phyloP scores from a whole-genome alignment of 92 coral and sea anemone genomes.

The Porites divaricata region DNA sequence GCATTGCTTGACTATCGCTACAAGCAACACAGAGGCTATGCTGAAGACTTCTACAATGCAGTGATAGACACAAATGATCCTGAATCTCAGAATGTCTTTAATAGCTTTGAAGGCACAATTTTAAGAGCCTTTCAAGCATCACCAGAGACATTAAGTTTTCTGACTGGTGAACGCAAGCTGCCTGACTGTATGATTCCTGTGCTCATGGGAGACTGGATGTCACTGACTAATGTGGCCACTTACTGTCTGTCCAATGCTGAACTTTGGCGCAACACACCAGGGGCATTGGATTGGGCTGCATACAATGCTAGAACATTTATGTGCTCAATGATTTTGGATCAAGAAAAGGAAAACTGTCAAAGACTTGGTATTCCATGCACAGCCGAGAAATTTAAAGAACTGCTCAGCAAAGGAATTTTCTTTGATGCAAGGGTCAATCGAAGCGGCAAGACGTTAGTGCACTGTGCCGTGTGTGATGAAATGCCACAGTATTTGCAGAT shows the following conservation, averaged over 20 bases:
- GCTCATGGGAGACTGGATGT: slow-evolving; percentile 63
- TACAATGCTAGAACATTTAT: slow-evolving; percentile 63
- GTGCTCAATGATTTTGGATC: slow-evolving; percentile 63
- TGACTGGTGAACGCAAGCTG: slow-evolving; percentile 74
- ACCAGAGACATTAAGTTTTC: slow-evolving; percentile 52
- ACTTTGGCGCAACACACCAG: slow-evolving; percentile 75
- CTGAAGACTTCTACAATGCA: slow-evolving; percentile 55
- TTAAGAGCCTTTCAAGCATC: slow-evolving; percentile 78
- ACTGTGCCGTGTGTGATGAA: slow-evolving; percentile 60
- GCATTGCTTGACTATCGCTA: slow-evolving; percentile 74
- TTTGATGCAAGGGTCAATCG: slow-evolving; percentile 51
- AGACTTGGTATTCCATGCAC: slow-evolving; percentile 42
- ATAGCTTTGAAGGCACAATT: slow-evolving; percentile 63
- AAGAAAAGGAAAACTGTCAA: slow-evolving; percentile 56
- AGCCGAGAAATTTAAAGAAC: slow-evolving; percentile 26
- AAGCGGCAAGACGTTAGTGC: slow-evolving; percentile 57
- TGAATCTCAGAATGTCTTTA: slow-evolving; percentile 9
- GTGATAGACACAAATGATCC: slow-evolving; percentile 26
- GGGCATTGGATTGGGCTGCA: slow-evolving; percentile 80
- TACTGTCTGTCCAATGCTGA: slow-evolving; percentile 76
- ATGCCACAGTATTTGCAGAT: slow-evolving; percentile 52
- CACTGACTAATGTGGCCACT: slow-evolving; percentile 66
- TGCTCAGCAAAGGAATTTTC: slow-evolving; percentile 68
- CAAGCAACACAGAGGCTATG: slow-evolving; percentile 68
- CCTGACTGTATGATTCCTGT: slow-evolving; percentile 66